These are phyloP conservation scores for Protophormia terraenovae DNA, from an alignment of 2,888 invertebrate genomes.

Conservation along the genomic window DNA sequence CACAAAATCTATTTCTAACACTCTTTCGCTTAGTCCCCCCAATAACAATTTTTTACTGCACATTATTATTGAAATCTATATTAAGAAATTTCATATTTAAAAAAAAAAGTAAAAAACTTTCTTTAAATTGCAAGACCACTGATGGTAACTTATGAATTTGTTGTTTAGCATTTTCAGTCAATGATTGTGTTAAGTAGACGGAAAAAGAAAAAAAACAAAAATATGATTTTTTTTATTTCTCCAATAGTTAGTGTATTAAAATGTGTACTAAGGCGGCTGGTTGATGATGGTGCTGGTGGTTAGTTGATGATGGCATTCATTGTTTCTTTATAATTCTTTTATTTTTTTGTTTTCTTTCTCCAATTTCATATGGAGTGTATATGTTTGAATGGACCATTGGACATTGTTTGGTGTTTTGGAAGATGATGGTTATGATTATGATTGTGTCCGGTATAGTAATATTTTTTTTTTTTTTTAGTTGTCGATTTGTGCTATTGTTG, in stretches of 20 bases:
- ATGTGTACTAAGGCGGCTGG: background rate
- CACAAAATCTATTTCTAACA: no score
- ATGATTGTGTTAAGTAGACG: constrained; percentile 25
- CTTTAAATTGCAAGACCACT: constrained; percentile 7
- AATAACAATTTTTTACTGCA: no score
- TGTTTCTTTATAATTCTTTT: background rate
- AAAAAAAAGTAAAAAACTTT: constrained; percentile 31
- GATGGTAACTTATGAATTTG: background rate
- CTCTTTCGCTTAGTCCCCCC: no score
- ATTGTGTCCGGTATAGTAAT: constrained; percentile 52
- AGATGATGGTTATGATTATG: constrained; percentile 54
- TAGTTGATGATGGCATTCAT: background rate
- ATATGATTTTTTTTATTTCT: constrained; percentile 21
- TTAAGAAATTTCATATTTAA: constrained; percentile 41
- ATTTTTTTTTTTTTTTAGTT: background rate
- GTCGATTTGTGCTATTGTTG: constrained; percentile 33
- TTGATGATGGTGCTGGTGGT: background rate
- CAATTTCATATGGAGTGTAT: constrained; percentile 1
- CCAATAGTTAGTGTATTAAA: background rate
- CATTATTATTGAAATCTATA: background rate
- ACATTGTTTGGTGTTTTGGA: background rate
- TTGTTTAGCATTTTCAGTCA: no score
- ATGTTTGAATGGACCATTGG: constrained; percentile 38
- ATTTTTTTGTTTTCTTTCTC: background rate
- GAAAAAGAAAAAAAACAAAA: background rate